Evolutionary conservation across 2,113 vertebrate species (phyloP).

Genomic region (Athene cunicularia): DNA sequence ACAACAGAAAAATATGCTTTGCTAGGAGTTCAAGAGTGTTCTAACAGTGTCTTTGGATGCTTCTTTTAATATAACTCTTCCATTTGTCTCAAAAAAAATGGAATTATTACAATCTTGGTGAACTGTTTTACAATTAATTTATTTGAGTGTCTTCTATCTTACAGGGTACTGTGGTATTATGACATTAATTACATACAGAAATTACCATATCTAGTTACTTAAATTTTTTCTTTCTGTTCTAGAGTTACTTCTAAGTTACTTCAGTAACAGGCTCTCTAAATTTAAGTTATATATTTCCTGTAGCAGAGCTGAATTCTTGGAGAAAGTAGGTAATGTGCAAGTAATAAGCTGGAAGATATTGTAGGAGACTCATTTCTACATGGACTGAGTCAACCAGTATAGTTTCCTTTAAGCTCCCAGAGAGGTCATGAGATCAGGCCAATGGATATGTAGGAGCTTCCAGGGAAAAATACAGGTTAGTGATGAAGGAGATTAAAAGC

Average conservation of each 20-base stretch:
- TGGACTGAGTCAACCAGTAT: not conserved
- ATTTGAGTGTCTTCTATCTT: not conserved
- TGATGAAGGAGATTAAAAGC: not conserved
- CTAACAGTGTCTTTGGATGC: not conserved
- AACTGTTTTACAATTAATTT: not conserved
- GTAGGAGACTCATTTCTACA: not conserved
- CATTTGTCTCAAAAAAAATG: not conserved
- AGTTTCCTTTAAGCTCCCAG: not conserved
- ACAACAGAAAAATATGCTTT: not conserved
- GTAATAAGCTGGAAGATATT: not conserved
- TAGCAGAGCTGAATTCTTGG: not conserved
- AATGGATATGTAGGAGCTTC: not conserved
- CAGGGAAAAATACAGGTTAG: not conserved
- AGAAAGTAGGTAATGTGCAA: not conserved
- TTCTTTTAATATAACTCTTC: not conserved
- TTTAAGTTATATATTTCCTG: not conserved
- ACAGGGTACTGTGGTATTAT: not conserved
- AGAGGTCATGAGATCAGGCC: not conserved
- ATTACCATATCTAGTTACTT: not conserved
- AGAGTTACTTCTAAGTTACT: not conserved
- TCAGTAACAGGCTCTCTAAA: not conserved
- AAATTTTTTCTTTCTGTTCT: not conserved
- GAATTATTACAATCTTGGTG: not conserved
- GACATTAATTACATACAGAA: not conserved
- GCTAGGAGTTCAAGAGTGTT: not conserved